Evolutionary conservation across 1,140 invertebrate genomes (phyloP).

Genomic region (Bombus consobrinus): DNA sequence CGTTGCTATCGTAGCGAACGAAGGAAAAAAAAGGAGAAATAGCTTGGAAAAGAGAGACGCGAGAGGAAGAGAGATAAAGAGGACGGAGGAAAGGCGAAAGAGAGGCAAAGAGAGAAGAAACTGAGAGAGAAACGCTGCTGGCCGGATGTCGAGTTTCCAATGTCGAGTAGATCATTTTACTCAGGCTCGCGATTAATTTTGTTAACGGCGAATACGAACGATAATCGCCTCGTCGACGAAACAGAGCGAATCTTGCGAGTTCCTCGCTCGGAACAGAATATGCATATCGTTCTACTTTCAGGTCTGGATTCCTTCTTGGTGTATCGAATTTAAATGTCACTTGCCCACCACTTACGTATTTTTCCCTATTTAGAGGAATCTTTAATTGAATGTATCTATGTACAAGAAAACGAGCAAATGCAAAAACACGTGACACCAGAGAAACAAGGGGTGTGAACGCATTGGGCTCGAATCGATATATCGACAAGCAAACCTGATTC

Average conservation of each 20-base stretch:
- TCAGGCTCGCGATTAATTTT: slow-evolving; percentile 65
- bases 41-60: slow-evolving; percentile 20
- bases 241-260: background rate
- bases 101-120: slow-evolving; percentile 46
- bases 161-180: slow-evolving; percentile 70
- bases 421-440: too few species aligned
- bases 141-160: slow-evolving; percentile 68
- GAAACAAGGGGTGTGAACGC: background rate
- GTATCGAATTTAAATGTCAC: slow-evolving; percentile 9
- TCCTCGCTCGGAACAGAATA: background rate
- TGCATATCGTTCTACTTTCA: background rate
- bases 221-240: slow-evolving; percentile 27
- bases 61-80: slow-evolving; percentile 33
- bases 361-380: background rate
- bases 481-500: background rate
- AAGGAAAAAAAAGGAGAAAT: slow-evolving; percentile 18
- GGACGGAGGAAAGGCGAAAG: slow-evolving; percentile 12
- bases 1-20: slow-evolving; percentile 55
- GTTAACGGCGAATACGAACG: slow-evolving; percentile 49
- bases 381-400: background rate
- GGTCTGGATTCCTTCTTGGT: background rate
- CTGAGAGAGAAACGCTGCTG: slow-evolving; percentile 29
- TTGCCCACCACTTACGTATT: background rate
- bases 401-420: background rate
- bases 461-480: background rate